Evolutionary conservation across 2,888 invertebrate species (phyloP).

Genomic region (Drosophila acutilabella): DNA sequence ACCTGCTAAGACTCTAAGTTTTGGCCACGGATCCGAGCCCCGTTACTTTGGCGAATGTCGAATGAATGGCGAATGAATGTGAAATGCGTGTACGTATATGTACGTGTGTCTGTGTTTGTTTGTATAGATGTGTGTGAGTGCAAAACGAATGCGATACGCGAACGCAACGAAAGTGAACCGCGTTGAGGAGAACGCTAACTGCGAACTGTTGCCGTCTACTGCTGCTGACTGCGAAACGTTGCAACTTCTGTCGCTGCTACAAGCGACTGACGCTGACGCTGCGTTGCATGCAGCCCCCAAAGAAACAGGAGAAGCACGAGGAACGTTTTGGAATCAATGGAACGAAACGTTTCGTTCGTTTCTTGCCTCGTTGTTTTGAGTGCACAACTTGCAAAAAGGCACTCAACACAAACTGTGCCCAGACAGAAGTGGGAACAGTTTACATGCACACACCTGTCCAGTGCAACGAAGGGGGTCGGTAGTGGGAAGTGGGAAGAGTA

Average conservation of each 20-base stretch:
- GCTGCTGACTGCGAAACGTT: constrained; percentile 45
- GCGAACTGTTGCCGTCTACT: constrained; percentile 31
- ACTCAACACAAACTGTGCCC: constrained; percentile 25
- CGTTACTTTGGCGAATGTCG: constrained; percentile 41
- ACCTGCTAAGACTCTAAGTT: constrained; percentile 14
- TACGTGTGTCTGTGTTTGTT: not conserved
- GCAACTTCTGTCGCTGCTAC: constrained; percentile 70
- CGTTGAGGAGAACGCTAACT: constrained; percentile 15
- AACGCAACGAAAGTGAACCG: constrained; percentile 33
- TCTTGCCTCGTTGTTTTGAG: constrained; percentile 37
- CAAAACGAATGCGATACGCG: constrained; percentile 32
- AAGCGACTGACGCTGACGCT: constrained; percentile 63
- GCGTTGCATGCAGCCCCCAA: constrained; percentile 47
- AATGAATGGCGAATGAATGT: constrained; percentile 53
- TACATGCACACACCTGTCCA: constrained; percentile 37
- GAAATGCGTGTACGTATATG: constrained; percentile 16
- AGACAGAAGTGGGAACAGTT: constrained; percentile 19
- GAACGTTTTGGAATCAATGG: constrained; percentile 38
- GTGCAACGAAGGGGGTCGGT: not conserved
- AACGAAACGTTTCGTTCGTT: constrained; percentile 27
- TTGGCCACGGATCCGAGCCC: constrained; percentile 17
- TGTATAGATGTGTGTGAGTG: constrained; percentile 7
- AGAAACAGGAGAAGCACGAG: constrained; percentile 16
- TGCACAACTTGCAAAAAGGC: constrained; percentile 50
- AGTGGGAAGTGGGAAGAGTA: not conserved